A percentile compares a stretch with the other conserved stretches of the same genome.
Conservation (phyloP, 2,113 vertebrate genomes). For the Bos taurus region ARS-UCD2.0 NC_037356.1:23194501-23195000, state of each 20-base stretch:
- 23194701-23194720: neutral
- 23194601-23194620: neutral
- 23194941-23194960: neutral
- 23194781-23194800: neutral
- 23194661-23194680: neutral
- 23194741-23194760: neutral
- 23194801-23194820: neutral
- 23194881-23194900: neutral
- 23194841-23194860: neutral
- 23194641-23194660: fast-evolving
- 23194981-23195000: neutral
- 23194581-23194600: neutral
- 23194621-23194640: neutral
- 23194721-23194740: neutral
- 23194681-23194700: neutral
- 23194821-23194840: neutral
- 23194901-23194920: neutral
- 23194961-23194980: neutral
- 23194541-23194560: neutral
- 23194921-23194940: neutral
- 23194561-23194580: neutral
- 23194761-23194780: neutral
- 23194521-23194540: neutral
- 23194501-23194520: neutral
- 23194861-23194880: neutral